Base-by-base conservation (phyloP, 2,113 vertebrate genomes). In the Malurus alboscapulatus region DNA sequence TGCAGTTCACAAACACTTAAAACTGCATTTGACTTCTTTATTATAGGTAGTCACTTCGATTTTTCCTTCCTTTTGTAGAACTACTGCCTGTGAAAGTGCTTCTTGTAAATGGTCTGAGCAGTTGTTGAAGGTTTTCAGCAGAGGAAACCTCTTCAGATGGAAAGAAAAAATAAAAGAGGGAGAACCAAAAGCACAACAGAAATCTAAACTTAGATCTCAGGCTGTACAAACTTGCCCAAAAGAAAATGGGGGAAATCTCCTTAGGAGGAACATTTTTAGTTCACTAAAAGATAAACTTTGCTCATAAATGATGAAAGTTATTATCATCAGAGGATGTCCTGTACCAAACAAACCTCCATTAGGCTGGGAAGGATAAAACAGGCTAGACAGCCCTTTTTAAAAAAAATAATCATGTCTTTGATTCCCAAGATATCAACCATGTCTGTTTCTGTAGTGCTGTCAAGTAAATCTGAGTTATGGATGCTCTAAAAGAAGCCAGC, bases 341-440 rank as follows among this genome's bases (percentile, higher is more conserved):
- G 74, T 94, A 94, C 91, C 94, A 96, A 96, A 96, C 94, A 96
- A 96, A 95, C 78, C 89, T 96, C 94, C 89, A 95, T 96, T 95
- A 96, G 91, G 87, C 91, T 91, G 72, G 74, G 67, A 91, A 96
- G 89, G 78, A 96, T 94, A 93, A 96, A 95, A 96, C 91, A 94
- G 85, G 69, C 93, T 91, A 94, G 95, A 92, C 89, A 92, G 93
- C 66, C 58, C 68, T 83, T 89, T 14, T 6, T 3, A 36, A 80
- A 87, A 90, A 65, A 90, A 93, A 95, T 81, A 32, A 84, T 95
- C 87, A 83, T 80, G 95, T 95, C 96, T 96, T 95, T 96, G 96
- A 96, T 96, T 96, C 87, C 85, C 87, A 92, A 94, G 77, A 94
- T 92, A 95, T 92, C 95, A 93, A 71, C 94, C 85, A 53, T 84